Evolutionary conservation across 2,113 vertebrate species (phyloP).

Genomic region (Cyrtonyx montezumae): DNA sequence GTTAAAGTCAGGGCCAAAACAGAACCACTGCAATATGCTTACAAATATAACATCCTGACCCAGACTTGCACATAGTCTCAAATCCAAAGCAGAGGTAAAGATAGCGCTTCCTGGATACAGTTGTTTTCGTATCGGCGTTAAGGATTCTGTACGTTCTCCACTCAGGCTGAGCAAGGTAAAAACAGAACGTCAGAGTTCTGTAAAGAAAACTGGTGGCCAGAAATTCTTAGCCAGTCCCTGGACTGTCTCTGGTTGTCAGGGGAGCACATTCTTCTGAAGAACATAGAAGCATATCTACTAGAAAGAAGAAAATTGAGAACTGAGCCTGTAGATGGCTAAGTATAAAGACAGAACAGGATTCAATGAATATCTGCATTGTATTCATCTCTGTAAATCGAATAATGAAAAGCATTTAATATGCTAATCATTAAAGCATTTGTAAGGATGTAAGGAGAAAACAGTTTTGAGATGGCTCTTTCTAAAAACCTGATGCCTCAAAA

Average conservation of each 20-base stretch:
- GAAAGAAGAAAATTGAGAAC: background rate
- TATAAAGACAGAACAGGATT: background rate
- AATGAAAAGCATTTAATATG: background rate
- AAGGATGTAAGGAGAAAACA: background rate
- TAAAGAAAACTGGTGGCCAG: background rate
- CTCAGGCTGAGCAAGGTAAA: background rate
- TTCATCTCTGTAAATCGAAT: background rate
- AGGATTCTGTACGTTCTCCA: background rate
- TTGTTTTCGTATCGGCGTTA: background rate
- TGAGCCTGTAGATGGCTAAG: background rate
- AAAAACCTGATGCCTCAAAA: background rate
- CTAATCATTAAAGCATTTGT: background rate
- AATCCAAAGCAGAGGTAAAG: background rate
- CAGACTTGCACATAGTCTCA: background rate
- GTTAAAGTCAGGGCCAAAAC: conserved; percentile 38
- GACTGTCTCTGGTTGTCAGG: background rate
- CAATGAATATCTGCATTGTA: background rate
- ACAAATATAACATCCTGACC: background rate
- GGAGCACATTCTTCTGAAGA: background rate
- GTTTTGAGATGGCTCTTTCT: background rate
- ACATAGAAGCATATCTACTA: background rate
- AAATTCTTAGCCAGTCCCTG: background rate
- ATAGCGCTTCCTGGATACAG: background rate
- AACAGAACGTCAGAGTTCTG: background rate
- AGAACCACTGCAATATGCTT: conserved; percentile 15